Evolutionary conservation across 2,888 invertebrate species (phyloP).

Genomic region (Troides aeacus): DNA sequence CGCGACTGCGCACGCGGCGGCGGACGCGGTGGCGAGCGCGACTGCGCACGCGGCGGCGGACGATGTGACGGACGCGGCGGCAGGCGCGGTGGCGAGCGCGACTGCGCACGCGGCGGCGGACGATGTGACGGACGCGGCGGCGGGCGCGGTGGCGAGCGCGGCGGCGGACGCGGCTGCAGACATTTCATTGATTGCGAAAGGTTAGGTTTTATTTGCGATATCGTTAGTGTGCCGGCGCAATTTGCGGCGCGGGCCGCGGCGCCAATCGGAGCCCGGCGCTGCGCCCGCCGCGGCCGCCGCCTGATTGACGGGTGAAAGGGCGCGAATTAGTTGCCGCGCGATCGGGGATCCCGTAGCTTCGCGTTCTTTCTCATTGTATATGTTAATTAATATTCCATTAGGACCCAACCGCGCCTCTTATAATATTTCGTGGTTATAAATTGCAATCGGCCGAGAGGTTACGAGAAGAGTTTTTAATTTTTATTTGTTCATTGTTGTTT

Average conservation of each 20-base stretch:
- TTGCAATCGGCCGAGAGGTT: neutral
- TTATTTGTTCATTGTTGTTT: neutral
- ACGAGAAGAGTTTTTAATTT: neutral
- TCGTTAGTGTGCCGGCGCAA: too few species aligned
- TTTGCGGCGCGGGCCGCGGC: slow-evolving; percentile 31
- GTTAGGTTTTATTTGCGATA: slow-evolving; percentile 33
- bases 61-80: too few species aligned
- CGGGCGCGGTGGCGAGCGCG: slow-evolving; percentile 46
- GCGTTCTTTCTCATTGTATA: slow-evolving; percentile 43
- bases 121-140: neutral
- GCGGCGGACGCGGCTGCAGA: slow-evolving; percentile 39
- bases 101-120: too few species aligned
- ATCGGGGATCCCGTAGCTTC: slow-evolving; percentile 42
- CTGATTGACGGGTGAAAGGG: slow-evolving; percentile 78
- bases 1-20: too few species aligned
- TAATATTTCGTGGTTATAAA: slow-evolving; percentile 20
- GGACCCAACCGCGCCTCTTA: slow-evolving; percentile 25
- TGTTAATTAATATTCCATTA: slow-evolving; percentile 43
- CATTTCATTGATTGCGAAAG: slow-evolving; percentile 50
- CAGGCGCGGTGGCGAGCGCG: too few species aligned
- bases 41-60: too few species aligned
- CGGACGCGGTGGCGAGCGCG: slow-evolving; percentile 35
- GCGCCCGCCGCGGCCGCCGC: slow-evolving; percentile 50
- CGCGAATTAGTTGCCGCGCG: slow-evolving; percentile 65
- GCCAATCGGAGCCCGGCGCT: slow-evolving; percentile 47